Evolutionary conservation across 1,140 invertebrate genomes (phyloP).

Genomic region (Coelopa frigida): DNA sequence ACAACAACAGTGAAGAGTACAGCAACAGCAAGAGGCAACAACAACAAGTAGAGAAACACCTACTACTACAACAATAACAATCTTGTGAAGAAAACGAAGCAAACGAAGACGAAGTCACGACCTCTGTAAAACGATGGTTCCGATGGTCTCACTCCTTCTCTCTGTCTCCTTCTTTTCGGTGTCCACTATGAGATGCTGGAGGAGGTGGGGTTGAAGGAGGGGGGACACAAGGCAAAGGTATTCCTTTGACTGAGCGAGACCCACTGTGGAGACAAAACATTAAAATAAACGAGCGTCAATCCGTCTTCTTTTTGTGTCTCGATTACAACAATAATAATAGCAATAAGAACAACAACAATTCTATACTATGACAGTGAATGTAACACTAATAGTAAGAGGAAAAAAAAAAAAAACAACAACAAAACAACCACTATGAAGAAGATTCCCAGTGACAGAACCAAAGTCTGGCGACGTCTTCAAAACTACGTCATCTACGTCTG

Average conservation of each 20-base stretch:
- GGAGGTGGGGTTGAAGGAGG: too few species aligned
- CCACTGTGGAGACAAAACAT: constrained; percentile 42
- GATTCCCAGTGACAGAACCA: too few species aligned
- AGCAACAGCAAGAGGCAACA: not conserved
- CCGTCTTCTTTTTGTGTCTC: constrained; percentile 30
- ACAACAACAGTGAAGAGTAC: not conserved
- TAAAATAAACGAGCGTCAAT: constrained; percentile 42
- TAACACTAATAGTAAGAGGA: too few species aligned
- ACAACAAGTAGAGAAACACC: not conserved
- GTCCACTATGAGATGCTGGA: too few species aligned
- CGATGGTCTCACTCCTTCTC: not conserved
- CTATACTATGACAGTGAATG: too few species aligned
- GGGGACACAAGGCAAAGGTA: too few species aligned
- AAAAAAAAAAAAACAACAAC: too few species aligned
- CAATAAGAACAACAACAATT: too few species aligned
- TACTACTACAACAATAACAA: not conserved
- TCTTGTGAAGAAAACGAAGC: constrained; percentile 2
- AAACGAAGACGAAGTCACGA: not conserved
- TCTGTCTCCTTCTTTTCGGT: too few species aligned
- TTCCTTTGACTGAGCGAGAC: constrained; percentile 22
- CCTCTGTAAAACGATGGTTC: not conserved
- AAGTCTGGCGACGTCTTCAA: too few species aligned
- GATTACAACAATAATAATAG: constrained; percentile 21
- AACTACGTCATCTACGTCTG: too few species aligned
- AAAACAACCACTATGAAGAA: too few species aligned